Conservation (phyloP, 1,140 invertebrate species). For the Brachionus plicatilis region DNA sequence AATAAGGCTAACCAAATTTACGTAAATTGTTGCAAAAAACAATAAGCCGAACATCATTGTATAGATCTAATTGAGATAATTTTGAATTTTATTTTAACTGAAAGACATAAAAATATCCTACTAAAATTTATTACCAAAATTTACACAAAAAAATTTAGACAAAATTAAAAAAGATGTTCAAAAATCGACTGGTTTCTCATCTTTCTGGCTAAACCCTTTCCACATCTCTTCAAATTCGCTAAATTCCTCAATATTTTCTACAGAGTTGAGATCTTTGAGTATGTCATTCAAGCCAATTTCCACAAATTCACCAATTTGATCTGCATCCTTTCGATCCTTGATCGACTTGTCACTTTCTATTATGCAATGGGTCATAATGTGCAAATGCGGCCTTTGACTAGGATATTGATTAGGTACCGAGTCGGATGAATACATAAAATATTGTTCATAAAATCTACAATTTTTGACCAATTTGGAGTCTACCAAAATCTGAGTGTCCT, state of each 20-base stretch:
- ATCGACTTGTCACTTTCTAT: neutral
- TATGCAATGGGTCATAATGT: constrained; percentile 9
- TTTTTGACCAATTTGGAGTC: constrained; percentile 6
- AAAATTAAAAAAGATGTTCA: neutral
- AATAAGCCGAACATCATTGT: too few species aligned
- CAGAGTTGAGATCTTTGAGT: neutral
- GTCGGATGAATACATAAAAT: neutral
- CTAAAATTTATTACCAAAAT: neutral
- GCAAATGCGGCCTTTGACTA: neutral
- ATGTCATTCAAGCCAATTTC: neutral
- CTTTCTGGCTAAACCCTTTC: neutral
- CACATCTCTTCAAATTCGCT: neutral
- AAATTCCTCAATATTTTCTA: neutral
- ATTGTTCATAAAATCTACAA: constrained; percentile 35
- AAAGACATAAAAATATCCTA: neutral
- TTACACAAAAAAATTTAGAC: neutral
- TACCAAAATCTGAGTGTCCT: neutral
- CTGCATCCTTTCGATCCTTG: neutral
- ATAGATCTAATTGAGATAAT: too few species aligned
- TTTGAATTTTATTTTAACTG: too few species aligned
- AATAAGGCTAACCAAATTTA: too few species aligned
- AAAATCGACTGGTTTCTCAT: neutral
- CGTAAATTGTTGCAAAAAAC: too few species aligned
- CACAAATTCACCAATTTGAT: neutral
- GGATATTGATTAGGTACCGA: neutral